Percentiles rank a stretch among this genome's conserved stretches.
phyloP scores from a whole-genome alignment of 2,797 vertebrate species.

The Amphiprion clarkii region DNA sequence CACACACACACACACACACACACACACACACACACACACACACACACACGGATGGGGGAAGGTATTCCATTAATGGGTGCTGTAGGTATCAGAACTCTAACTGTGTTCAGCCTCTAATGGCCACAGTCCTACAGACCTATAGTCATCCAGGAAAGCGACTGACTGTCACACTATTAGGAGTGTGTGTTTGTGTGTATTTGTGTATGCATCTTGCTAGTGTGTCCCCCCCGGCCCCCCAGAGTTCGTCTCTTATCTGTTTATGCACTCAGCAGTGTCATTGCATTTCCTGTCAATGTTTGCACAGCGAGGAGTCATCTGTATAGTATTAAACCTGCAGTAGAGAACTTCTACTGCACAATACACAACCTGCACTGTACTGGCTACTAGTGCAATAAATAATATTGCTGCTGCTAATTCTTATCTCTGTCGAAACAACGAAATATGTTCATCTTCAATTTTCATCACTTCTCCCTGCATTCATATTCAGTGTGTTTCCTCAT shows the following conservation, averaged over 20 bases:
- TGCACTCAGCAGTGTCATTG: conserved; percentile 33
- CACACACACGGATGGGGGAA: conserved; percentile 31
- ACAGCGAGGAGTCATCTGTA: conserved; percentile 24
- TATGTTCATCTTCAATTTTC: neutral
- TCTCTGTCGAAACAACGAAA: neutral
- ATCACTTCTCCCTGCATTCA: conserved; percentile 13
- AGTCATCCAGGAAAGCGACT: conserved; percentile 68
- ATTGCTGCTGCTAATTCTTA: neutral
- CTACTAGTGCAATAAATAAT: no score
- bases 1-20: conserved; percentile 16
- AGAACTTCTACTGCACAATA: neutral
- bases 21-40: conserved; percentile 17
- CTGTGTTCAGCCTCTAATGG: conserved; percentile 74
- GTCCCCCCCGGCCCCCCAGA: conserved; percentile 5
- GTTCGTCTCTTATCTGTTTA: conserved; percentile 49
- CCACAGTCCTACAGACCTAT: conserved; percentile 60
- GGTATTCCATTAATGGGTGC: conserved; percentile 72
- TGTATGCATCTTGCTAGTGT: conserved; percentile 20
- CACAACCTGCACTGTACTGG: neutral
- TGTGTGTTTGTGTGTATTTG: conserved; percentile 29
- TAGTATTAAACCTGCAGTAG: conserved; percentile 1
- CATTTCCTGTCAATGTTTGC: conserved; percentile 45
- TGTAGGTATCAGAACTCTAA: conserved; percentile 61
- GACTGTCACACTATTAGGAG: conserved; percentile 55
- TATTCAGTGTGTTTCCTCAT: conserved; percentile 50